Evolutionary conservation across 1,140 invertebrate species (phyloP), one percentile per base, ranked within the genome.

Genomic region (Mamestra configurata): DNA sequence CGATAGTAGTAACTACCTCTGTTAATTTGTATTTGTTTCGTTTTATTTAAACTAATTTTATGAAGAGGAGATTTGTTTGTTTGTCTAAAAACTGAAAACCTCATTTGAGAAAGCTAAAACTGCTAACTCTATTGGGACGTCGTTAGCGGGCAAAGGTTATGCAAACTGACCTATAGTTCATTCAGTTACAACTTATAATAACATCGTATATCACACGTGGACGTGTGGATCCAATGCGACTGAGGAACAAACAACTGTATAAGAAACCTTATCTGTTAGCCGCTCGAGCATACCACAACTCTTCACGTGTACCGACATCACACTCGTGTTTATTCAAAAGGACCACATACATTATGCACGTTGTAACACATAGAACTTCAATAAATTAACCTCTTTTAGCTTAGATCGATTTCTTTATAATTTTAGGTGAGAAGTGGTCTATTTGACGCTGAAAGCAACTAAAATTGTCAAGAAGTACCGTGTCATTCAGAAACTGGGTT

Each of bases 231-330:
- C 49, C n/a, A 55, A 73, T 35, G 35, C 68, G 53, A 49, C 40
- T 49, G 7, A 61, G 57, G 57, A 64, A 59, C 40, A 64, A 76
- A 64, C 57, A 64, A 76, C 22, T 76, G 43, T 76, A 40, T 66
- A 76, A 64, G 71, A 76, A 79, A 79, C 51, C 77, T 76, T 82
- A 82, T 82, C 72, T 79, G 43, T 51, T 20, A 24, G 61, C 57
- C 57, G 31, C 66, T 61, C n/a, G 53, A 22, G 53, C 53, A 53
- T 37, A 57, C 68, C 61, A 11, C 40, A 79, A 53, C 31, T 55
- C 61, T 78, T 78, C 80, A 82, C 77, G 80, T 82, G 80, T 49
- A 18, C 37, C 15, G 24, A 59, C 72, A 78, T 46, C 35, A 43
- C 72, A n/a, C 18, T 55, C 18, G 71, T 61, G 73, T 49, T 61